phyloP scores from a whole-genome alignment of 2,888 invertebrate genomes.

The Synergus itoensis region DNA sequence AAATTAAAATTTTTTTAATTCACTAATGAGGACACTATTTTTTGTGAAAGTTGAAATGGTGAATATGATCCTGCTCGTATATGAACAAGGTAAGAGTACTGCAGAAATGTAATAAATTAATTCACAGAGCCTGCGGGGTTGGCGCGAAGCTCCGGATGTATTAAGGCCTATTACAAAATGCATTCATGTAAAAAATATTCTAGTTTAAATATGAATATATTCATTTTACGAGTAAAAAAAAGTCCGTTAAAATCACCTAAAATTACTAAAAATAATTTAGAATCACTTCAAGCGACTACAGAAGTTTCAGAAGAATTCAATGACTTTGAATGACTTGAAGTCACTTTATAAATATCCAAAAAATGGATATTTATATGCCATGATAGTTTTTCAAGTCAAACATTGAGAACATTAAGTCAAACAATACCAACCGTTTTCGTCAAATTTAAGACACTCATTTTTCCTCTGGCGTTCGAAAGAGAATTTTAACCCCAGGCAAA shows the following conservation, averaged over 20 bases:
- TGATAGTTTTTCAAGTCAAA: slow-evolving; percentile 54
- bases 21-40: neutral
- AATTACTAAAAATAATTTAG: no score
- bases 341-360: no score
- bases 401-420: slow-evolving; percentile 4
- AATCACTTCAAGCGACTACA: no score
- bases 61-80: neutral
- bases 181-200: neutral
- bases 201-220: neutral
- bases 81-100: neutral
- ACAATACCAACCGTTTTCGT: neutral
- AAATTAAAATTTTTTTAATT: no score
- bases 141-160: neutral
- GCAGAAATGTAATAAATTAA: neutral
- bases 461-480: slow-evolving; percentile 40
- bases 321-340: no score
- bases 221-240: no score
- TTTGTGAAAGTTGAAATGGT: neutral
- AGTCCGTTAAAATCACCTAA: no score
- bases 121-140: neutral
- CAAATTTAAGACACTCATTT: neutral
- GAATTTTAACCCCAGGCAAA: slow-evolving; percentile 52
- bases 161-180: neutral
- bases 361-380: slow-evolving; percentile 48
- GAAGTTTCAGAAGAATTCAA: no score